phyloP scores from a whole-genome alignment of 2,888 invertebrate species.

The Drosophila tripunctata region DNA sequence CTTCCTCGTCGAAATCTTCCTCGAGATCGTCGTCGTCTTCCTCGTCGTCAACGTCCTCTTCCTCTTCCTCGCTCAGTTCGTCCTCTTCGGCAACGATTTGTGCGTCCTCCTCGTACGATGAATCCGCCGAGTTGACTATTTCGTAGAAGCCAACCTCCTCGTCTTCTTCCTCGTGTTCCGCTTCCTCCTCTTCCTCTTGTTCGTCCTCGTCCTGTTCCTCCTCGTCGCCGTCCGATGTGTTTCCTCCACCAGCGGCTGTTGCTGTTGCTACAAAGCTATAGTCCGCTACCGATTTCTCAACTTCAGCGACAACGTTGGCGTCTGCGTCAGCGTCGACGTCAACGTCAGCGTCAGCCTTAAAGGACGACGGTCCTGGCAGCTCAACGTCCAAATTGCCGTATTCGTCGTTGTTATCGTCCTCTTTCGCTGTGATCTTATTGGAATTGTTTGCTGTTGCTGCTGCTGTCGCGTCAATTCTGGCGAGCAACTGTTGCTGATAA shows the following conservation, averaged over 20 bases:
- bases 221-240: slow-evolving; percentile 45
- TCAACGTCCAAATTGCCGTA: slow-evolving; percentile 39
- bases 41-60: slow-evolving; percentile 65
- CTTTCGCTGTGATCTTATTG: slow-evolving; percentile 18
- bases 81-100: slow-evolving; percentile 77
- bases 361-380: slow-evolving; percentile 27
- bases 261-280: slow-evolving; percentile 12
- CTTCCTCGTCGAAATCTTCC: slow-evolving; percentile 67
- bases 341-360: slow-evolving; percentile 1
- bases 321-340: not conserved
- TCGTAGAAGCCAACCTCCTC: slow-evolving; percentile 72
- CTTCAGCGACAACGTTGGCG: slow-evolving; percentile 6
- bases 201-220: slow-evolving; percentile 56
- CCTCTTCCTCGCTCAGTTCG: slow-evolving; percentile 72
- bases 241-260: not conserved
- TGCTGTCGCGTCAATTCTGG: slow-evolving; percentile 45
- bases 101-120: slow-evolving; percentile 72
- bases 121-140: slow-evolving; percentile 73
- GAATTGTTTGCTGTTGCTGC: too few species aligned
- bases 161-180: slow-evolving; percentile 57
- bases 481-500: slow-evolving; percentile 64
- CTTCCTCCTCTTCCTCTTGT: slow-evolving; percentile 64
- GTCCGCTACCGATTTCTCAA: slow-evolving; percentile 19
- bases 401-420: slow-evolving; percentile 28
- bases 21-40: slow-evolving; percentile 72